These are phyloP conservation scores for Danionella cerebrum DNA, from an alignment of 2,113 vertebrate genomes.

Conservation along the genomic window DNA sequence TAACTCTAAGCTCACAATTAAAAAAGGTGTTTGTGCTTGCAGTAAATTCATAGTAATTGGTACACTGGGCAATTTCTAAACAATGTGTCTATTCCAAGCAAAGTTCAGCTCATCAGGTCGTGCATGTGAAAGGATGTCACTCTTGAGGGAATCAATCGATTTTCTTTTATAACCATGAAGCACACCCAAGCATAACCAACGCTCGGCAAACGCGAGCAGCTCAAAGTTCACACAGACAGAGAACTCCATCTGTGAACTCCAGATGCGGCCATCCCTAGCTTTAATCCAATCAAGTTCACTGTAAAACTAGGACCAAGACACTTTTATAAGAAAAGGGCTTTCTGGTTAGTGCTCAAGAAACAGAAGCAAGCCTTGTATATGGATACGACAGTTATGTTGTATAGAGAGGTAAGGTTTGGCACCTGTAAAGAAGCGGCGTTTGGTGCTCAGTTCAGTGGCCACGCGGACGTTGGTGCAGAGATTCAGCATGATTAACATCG, in stretches of 20 bases:
- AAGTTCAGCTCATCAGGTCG: not conserved
- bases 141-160: not conserved
- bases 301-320: not conserved
- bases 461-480: slow-evolving; percentile 84
- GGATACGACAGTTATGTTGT: not conserved
- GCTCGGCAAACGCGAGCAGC: not conserved
- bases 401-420: slow-evolving; percentile 40
- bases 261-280: too few relatives aligned
- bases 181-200: not conserved
- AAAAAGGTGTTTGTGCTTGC: too few relatives aligned
- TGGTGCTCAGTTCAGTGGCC: slow-evolving; percentile 74
- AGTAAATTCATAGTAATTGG: too few relatives aligned
- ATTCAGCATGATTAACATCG: slow-evolving; percentile 91
- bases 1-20: too few relatives aligned
- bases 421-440: slow-evolving; percentile 87
- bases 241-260: not conserved
- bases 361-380: too few relatives aligned
- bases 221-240: not conserved
- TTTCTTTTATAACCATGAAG: not conserved
- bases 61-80: too few relatives aligned
- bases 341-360: too few relatives aligned
- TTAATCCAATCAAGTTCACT: not conserved
- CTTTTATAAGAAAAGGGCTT: too few relatives aligned
- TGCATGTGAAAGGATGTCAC: not conserved
- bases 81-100: not conserved